Conservation (phyloP, 2,888 invertebrate species). For the Linnaemya vulpina region DNA sequence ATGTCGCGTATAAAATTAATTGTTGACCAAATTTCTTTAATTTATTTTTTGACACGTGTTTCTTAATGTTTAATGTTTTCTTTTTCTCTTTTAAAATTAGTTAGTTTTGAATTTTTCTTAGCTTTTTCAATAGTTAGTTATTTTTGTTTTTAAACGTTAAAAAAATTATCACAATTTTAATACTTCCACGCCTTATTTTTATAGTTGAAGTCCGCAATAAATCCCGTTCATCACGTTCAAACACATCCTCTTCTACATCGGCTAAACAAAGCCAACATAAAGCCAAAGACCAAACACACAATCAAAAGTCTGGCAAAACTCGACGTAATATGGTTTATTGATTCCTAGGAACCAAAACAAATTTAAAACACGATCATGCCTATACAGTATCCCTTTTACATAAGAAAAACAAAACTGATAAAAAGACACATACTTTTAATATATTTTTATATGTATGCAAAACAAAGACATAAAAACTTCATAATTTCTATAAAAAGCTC, state of each 20-base stretch:
- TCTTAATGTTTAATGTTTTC: slow-evolving; percentile 5
- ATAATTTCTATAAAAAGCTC: slow-evolving; percentile 40
- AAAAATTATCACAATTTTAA: slow-evolving; percentile 57
- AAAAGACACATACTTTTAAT: slow-evolving; percentile 51
- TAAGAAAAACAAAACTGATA: slow-evolving; percentile 28
- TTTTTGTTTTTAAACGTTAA: background rate
- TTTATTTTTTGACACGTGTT: slow-evolving; percentile 14
- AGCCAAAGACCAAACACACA: slow-evolving; percentile 70
- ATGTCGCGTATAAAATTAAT: background rate
- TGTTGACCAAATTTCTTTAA: slow-evolving; percentile 15
- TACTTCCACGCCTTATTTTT: slow-evolving; percentile 68
- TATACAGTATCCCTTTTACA: slow-evolving; percentile 16
- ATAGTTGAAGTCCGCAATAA: slow-evolving; percentile 80
- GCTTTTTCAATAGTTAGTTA: slow-evolving; percentile 29
- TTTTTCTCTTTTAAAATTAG: slow-evolving; percentile 50
- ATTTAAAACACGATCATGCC: background rate
- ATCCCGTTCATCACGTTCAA: slow-evolving; percentile 78
- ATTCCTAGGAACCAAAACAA: slow-evolving; percentile 61
- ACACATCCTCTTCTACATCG: slow-evolving; percentile 75
- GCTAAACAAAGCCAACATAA: slow-evolving; percentile 71
- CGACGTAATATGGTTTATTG: slow-evolving; percentile 80
- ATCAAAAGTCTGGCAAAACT: slow-evolving; percentile 72
- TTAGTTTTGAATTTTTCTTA: slow-evolving; percentile 16
- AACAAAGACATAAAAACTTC: slow-evolving; percentile 4
- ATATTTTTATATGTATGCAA: slow-evolving; percentile 29